Evolutionary conservation across 2,113 vertebrate species (phyloP).

Genomic region (Scatophagus argus): DNA sequence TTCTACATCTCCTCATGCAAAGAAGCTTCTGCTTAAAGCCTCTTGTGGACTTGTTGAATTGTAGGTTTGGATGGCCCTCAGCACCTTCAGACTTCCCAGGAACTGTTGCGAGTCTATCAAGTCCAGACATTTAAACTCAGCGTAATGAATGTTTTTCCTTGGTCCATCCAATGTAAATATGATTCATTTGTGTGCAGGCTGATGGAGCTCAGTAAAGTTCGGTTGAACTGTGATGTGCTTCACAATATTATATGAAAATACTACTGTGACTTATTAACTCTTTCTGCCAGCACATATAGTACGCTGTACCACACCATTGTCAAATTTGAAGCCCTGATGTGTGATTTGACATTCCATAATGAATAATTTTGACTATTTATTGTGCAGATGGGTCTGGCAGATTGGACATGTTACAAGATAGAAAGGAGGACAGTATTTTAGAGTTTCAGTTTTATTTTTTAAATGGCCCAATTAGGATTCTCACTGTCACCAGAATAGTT

Average conservation of each 20-base stretch:
- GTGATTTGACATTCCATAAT: background rate
- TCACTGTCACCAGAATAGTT: background rate
- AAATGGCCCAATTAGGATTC: background rate
- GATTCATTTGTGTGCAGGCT: background rate
- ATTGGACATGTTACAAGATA: background rate
- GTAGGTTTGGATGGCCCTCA: too few relatives aligned
- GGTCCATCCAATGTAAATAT: too few relatives aligned
- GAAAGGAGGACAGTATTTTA: too few relatives aligned
- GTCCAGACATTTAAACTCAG: too few relatives aligned
- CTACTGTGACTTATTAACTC: background rate
- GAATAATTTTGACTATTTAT: constrained; percentile 1
- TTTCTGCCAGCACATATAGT: background rate
- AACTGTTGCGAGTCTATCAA: too few relatives aligned
- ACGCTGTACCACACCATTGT: background rate
- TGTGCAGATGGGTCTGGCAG: background rate
- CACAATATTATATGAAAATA: background rate
- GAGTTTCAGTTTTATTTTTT: background rate
- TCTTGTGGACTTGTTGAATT: too few relatives aligned
- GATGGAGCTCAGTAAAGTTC: background rate
- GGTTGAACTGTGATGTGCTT: background rate
- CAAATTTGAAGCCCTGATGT: background rate
- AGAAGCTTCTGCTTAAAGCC: too few relatives aligned
- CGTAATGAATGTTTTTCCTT: too few relatives aligned
- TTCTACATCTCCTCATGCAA: too few relatives aligned
- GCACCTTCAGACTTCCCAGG: too few relatives aligned